Evolutionary conservation across 2,797 vertebrate species (phyloP).

Genomic region (Valencia hispanica): DNA sequence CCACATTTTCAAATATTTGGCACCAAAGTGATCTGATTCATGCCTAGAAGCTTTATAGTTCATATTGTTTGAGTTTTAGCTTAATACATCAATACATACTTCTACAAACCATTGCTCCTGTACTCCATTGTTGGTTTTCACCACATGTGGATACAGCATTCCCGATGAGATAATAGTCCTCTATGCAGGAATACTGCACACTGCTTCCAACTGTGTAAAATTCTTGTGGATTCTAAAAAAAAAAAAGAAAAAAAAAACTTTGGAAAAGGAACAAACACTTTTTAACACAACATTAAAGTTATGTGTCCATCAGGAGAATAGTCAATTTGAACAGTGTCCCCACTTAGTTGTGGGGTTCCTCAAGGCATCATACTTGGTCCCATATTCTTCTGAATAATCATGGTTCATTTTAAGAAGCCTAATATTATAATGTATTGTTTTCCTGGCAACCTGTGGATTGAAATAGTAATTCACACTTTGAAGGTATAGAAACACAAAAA

Average conservation of each 20-base stretch:
- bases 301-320: no score
- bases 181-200: slow-evolving; percentile 84
- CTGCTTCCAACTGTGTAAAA: slow-evolving; percentile 83
- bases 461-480: no score
- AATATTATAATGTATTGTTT: background rate
- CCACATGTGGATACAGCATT: slow-evolving; percentile 81
- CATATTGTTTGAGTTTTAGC: background rate
- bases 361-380: background rate
- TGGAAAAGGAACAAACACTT: background rate
- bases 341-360: background rate
- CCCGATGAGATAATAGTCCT: slow-evolving; percentile 83
- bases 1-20: background rate
- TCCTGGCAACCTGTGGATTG: background rate
- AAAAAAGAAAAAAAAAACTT: background rate
- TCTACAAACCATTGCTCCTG: slow-evolving; percentile 74
- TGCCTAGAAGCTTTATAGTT: background rate
- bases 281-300: background rate
- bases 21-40: background rate
- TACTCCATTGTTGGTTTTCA: slow-evolving; percentile 82
- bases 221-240: slow-evolving; percentile 79
- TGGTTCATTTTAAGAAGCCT: background rate
- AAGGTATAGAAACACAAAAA: no score
- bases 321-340: background rate
- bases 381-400: background rate
- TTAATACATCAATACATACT: no score